Evolutionary conservation across 2,888 invertebrate genomes (phyloP), one percentile per base, ranked within the genome.

Genomic region (Ceramica pisi): DNA sequence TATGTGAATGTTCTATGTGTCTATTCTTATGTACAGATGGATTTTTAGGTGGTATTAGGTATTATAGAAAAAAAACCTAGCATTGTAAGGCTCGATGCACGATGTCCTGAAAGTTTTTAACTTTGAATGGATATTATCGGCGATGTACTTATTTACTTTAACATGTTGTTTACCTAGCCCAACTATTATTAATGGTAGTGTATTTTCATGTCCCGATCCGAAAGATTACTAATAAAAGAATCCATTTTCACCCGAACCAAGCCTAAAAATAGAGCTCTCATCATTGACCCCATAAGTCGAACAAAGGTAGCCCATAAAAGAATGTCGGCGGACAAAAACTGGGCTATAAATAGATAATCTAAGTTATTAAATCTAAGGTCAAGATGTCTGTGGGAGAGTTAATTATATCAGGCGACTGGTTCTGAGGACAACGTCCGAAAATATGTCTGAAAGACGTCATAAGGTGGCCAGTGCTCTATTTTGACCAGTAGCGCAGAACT

Each of bases 381-480:
- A 83, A 66, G 75, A 71, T 78, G 84, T 67, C 85, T 88, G 90
- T 90, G 89, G 86, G 90, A 90, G 86, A 88, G 88, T 90, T 79
- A 46, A 19, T 46, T 46, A 46, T 46, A 81, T 89, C 83, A 79
- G 77, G 41, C 44, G 67, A 75, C 68, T 80, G 76, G 77, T 67
- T 59, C 67, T 71, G 82, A 75, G 85, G 87, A 88, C 87, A 86
- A 84, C 88, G 88, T 87, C 83, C 85, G 85, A 81, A 88, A 91
- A 91, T 90, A 87, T 84, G 84, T 67, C 53, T 50, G 31, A 35
- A 50, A 61, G 41, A 48, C 23, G 51, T 55, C 56, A 66, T 65
- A 53, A 67, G 41, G 26, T 12, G 23, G 38, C 68, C 59, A 23
- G 44, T 26, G 9, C n/a, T 12, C 6, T 46, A 9, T n/a, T 19